Evolutionary conservation across 1,140 invertebrate genomes (phyloP).

Genomic region (Chelonus insularis): DNA sequence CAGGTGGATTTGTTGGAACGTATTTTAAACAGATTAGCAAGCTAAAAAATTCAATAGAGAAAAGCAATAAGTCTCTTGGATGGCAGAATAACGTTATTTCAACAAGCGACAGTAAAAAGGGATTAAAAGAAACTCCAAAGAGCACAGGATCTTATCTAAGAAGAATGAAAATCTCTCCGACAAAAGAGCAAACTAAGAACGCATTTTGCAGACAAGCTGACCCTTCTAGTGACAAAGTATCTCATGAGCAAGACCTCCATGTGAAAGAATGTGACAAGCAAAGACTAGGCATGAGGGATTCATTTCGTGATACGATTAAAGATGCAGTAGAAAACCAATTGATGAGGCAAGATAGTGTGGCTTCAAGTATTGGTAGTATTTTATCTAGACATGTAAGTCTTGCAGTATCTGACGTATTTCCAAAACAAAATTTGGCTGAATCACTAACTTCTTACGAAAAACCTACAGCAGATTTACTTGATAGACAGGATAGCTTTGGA

Average conservation of each 20-base stretch:
- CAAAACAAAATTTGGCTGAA: conserved; percentile 23
- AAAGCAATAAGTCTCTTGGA: conserved; percentile 39
- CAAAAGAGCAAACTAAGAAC: conserved; percentile 49
- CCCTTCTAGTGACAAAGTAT: conserved; percentile 4
- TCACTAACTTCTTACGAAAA: conserved; percentile 26
- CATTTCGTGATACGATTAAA: background rate
- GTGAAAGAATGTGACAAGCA: conserved; percentile 19
- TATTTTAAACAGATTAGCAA: conserved; percentile 54
- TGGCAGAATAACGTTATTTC: conserved; percentile 31
- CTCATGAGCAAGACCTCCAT: background rate
- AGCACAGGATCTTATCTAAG: conserved; percentile 45
- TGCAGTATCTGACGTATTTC: conserved; percentile 31
- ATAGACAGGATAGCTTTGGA: conserved; percentile 29
- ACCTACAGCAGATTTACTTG: conserved; percentile 12
- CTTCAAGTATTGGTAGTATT: conserved; percentile 38
- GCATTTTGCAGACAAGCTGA: conserved; percentile 40
- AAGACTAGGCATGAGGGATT: background rate
- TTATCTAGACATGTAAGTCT: conserved; percentile 40
- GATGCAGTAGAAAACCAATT: conserved; percentile 12
- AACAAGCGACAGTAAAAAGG: conserved; percentile 31
- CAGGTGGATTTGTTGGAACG: conserved; percentile 42
- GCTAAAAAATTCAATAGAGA: conserved; percentile 41
- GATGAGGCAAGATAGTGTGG: conserved; percentile 33
- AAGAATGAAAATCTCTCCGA: conserved; percentile 55
- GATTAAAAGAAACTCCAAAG: conserved; percentile 30